Evolutionary conservation across 2,113 vertebrate genomes (phyloP).

Genomic region (Stegostoma tigrinum): DNA sequence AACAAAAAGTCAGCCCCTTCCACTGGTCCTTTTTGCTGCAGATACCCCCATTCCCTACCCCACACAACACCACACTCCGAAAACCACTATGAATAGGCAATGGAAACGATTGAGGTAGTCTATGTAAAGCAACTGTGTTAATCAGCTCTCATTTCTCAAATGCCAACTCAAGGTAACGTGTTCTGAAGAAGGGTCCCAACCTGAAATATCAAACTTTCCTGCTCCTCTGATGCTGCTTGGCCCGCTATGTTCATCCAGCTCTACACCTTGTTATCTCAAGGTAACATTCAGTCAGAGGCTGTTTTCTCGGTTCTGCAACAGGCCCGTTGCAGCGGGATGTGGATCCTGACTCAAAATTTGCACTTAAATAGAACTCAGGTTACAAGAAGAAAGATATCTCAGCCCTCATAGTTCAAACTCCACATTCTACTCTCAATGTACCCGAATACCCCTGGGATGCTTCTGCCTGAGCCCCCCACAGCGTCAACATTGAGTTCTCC

Average conservation of each 20-base stretch:
- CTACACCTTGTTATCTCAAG: too few species aligned
- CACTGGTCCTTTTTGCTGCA: neutral
- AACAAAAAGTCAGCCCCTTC: neutral
- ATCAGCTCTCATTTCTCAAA: neutral
- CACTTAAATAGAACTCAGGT: neutral
- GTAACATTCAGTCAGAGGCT: neutral
- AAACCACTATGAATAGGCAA: neutral
- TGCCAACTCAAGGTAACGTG: neutral
- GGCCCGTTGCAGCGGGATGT: neutral
- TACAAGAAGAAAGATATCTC: neutral
- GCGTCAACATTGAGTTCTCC: too few species aligned
- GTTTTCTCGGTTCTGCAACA: neutral
- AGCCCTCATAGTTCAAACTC: neutral
- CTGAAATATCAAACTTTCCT: too few species aligned
- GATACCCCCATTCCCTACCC: too few species aligned
- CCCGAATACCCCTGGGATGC: neutral
- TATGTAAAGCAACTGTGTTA: neutral
- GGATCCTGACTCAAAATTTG: neutral
- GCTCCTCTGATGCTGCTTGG: too few species aligned
- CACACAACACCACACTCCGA: neutral
- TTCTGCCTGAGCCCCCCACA: too few species aligned
- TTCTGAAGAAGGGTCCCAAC: too few species aligned
- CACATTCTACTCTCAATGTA: neutral
- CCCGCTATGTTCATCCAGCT: too few species aligned
- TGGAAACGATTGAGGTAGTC: neutral